Evolutionary conservation across 2,888 invertebrate genomes (phyloP), one percentile per base, ranked within the genome.

Genomic region (Drosophila gaucha): DNA sequence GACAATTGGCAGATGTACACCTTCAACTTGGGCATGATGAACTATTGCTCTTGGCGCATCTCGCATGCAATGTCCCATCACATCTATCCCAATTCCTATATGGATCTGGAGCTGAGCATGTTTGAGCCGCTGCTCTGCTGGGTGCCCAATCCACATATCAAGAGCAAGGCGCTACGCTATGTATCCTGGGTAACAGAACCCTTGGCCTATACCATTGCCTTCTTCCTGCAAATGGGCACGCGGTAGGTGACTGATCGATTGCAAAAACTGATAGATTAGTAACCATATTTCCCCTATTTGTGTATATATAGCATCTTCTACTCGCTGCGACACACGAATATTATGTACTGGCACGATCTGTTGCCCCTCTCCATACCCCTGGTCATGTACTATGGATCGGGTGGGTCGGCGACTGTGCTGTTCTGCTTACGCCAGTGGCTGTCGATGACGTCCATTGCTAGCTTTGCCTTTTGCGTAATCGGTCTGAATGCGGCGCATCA

Each of bases 1-100:
- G 94, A 96, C 62, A 96, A 95, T 89, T 96, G 95, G 93, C 93
- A 96, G 58, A 96, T 96, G 95, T 95, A 95, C 86, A 94, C 95
- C 62, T 95, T 96, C 82, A 95, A 96, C 83, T 91, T 97, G 65
- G 93, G 93, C 16, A 88, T 94, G 75, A 92, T 95, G 93, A 92
- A 91, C 71, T 90, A 89, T 51, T 93, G 94, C 77, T 94, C 95
- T 68, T 96, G 96, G 94, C 93, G 96, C 64, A 93, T 96, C 35
- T 94, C 94, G 0, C 97, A 97, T 84, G 94, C 93, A 0, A 89
- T 97, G 38, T 96, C 96, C 31, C 97, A 97, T 90, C 97, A 97
- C 87, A 92, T 95, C 8, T 96, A 94, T 86, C 94, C 96, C 0
- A 97, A 97, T 88, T 95, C 96, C 0, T 91, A 95, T 3, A 93